Percentiles rank a stretch among this genome's conserved stretches.
phyloP scores from a whole-genome alignment of 2,113 vertebrate species.

The Cinclus mexicanus region DNA sequence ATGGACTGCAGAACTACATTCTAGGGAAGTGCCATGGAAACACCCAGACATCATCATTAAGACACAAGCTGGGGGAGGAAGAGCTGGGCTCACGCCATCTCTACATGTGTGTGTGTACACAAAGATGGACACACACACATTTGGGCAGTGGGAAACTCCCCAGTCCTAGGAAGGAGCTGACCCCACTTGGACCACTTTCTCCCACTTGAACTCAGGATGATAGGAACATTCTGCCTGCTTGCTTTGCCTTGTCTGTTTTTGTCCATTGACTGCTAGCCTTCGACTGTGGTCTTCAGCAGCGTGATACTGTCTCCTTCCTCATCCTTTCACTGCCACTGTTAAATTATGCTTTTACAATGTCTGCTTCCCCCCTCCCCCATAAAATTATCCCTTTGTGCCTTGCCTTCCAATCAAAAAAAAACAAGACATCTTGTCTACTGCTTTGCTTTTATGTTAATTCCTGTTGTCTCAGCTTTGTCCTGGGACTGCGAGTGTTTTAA shows the following conservation, averaged over 20 bases:
- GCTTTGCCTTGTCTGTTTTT: neutral
- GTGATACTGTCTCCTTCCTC: neutral
- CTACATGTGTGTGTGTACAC: rapidly evolving
- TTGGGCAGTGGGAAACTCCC: neutral
- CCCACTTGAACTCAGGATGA: neutral
- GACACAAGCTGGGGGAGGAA: neutral
- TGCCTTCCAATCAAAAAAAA: neutral
- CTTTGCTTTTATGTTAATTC: constrained; percentile 62
- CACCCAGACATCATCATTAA: constrained; percentile 50
- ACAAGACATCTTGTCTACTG: neutral
- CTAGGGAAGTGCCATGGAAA: constrained; percentile 62
- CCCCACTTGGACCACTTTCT: neutral
- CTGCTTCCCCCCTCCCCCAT: rapidly evolving
- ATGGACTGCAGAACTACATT: constrained; percentile 56
- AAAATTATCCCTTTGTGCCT: neutral
- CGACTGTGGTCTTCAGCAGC: neutral
- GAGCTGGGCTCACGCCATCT: neutral
- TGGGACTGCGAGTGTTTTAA: neutral
- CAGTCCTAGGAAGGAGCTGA: neutral
- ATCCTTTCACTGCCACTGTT: neutral
- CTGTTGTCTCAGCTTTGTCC: constrained; percentile 43
- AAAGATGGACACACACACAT: rapidly evolving
- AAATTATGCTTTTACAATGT: neutral
- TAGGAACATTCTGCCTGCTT: neutral
- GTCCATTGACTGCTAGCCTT: neutral